These are phyloP conservation scores for Crotalus helleri DNA, from an alignment of 2,113 vertebrate species.

Conservation along the genomic window DNA sequence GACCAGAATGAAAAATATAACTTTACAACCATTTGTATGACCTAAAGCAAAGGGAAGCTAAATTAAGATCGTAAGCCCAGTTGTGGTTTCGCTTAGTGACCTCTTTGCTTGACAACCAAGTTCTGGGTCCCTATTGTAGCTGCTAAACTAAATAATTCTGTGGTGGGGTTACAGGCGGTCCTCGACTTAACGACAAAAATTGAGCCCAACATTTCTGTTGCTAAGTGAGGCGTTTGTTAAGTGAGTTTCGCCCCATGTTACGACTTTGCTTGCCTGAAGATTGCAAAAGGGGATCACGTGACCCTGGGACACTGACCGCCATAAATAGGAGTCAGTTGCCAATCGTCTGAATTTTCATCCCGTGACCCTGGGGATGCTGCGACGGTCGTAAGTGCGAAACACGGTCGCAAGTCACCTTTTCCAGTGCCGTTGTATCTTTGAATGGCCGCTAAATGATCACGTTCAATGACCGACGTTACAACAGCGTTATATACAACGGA, in stretches of 20 bases:
- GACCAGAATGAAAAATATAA: neutral
- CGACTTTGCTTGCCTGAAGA: neutral
- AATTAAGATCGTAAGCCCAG: neutral
- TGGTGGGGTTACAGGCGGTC: neutral
- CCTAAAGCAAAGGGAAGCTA: neutral
- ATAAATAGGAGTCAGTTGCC: neutral
- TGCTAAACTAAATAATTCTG: neutral
- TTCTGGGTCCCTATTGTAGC: neutral
- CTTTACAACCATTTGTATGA: neutral
- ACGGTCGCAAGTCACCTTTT: neutral
- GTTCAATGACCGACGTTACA: neutral
- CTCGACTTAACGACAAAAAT: neutral
- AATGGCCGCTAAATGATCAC: neutral
- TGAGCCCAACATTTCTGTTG: neutral
- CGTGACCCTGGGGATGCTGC: fast-evolving
- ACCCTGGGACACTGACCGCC: neutral
- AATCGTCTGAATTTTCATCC: neutral
- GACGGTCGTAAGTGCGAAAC: neutral
- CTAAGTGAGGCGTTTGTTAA: neutral
- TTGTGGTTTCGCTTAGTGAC: neutral
- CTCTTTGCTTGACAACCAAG: neutral
- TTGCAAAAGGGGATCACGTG: neutral
- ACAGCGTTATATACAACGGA: too few species aligned
- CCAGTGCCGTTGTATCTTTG: neutral
- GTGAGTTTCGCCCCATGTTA: neutral